Percentiles rank a stretch among this genome's conserved stretches.
phyloP scores from a whole-genome alignment of 2,888 invertebrate genomes.

The Dasysyrphus tricinctus region DNA sequence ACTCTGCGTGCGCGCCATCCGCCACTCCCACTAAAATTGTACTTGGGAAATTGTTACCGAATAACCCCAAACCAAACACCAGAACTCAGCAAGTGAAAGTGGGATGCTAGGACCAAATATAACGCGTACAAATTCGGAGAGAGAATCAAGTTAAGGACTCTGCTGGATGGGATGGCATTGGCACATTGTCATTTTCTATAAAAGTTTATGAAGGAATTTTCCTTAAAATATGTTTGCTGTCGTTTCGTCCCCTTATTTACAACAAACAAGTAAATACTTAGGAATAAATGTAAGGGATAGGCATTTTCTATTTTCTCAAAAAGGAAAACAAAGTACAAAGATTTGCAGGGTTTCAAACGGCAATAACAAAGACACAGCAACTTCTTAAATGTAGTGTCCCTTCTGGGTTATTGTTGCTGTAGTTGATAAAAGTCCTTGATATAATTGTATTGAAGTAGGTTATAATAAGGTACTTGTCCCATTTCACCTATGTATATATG shows the following conservation, averaged over 20 bases:
- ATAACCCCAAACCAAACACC: background rate
- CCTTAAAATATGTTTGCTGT: slow-evolving; percentile 1
- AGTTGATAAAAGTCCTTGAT: background rate
- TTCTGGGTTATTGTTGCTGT: background rate
- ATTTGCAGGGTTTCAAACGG: background rate
- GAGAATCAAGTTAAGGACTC: background rate
- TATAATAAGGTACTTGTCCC: no score
- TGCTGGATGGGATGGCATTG: background rate
- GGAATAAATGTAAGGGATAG: background rate
- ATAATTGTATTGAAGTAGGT: background rate
- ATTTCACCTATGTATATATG: background rate
- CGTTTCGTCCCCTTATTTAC: slow-evolving; percentile 9
- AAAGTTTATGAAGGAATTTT: slow-evolving; percentile 12
- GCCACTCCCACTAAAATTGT: slow-evolving; percentile 30
- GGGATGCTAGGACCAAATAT: background rate
- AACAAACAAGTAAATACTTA: background rate
- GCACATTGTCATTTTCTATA: slow-evolving; percentile 16
- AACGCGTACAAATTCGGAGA: background rate
- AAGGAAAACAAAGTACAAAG: background rate
- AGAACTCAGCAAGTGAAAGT: background rate
- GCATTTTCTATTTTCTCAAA: background rate
- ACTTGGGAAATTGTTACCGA: slow-evolving; percentile 28
- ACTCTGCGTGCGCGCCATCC: background rate
- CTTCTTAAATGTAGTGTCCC: background rate
- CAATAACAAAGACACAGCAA: background rate